phyloP scores from a whole-genome alignment of 1,140 invertebrate genomes.

The Saxidomus purpurata region DNA sequence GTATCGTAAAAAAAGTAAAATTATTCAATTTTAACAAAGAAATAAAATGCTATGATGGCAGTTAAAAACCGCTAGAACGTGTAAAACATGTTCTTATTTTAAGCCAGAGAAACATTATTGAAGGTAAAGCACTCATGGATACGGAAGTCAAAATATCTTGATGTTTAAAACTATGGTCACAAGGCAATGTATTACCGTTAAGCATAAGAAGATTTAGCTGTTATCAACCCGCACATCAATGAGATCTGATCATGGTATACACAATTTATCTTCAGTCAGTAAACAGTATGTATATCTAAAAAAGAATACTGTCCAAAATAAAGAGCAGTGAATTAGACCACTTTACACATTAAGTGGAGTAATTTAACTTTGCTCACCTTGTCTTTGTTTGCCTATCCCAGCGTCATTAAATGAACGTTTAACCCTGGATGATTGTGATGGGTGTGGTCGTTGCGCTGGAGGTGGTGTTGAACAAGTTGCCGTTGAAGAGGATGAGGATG shows the following conservation, averaged over 20 bases:
- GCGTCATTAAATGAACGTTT: neutral
- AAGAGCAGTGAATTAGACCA: neutral
- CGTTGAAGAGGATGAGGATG: conserved; percentile 18
- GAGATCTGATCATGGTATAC: too few relatives aligned
- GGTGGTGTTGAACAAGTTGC: conserved; percentile 24
- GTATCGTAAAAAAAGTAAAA: too few relatives aligned
- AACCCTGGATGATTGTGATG: conserved; percentile 9
- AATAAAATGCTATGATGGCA: neutral
- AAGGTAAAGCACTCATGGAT: too few relatives aligned
- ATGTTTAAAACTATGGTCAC: too few relatives aligned
- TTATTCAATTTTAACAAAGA: neutral
- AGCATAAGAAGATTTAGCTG: too few relatives aligned
- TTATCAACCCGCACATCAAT: too few relatives aligned
- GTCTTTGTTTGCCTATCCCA: neutral
- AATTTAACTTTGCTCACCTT: neutral
- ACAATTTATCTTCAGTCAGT: too few relatives aligned
- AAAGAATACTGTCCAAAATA: neutral
- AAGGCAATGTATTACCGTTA: too few relatives aligned
- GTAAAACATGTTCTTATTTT: too few relatives aligned
- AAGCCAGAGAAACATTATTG: too few relatives aligned
- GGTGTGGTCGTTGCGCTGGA: neutral
- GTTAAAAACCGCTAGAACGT: too few relatives aligned
- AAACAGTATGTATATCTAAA: neutral
- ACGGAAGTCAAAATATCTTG: too few relatives aligned
- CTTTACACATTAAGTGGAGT: neutral